Evolutionary conservation across 2,888 invertebrate species (phyloP).

Genomic region (Aphidius colemani): DNA sequence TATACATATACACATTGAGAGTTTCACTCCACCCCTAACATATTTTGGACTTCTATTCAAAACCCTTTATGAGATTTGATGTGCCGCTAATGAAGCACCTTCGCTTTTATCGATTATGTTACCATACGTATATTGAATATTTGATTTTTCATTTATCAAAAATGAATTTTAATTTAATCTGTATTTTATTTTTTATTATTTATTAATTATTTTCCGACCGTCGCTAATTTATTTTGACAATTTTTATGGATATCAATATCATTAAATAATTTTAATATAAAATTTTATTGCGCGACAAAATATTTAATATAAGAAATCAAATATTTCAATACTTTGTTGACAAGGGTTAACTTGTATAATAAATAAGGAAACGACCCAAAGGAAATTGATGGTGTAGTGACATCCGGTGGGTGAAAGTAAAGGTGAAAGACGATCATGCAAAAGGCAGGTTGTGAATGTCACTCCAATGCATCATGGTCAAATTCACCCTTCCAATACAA

Average conservation of each 20-base stretch:
- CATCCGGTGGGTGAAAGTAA: not conserved
- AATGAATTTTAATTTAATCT: constrained; percentile 14
- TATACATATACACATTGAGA: no score
- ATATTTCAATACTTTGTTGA: not conserved
- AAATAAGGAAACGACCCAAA: not conserved
- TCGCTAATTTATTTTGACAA: not conserved
- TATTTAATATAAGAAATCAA: no score
- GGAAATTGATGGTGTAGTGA: constrained; percentile 2
- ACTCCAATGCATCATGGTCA: constrained; percentile 23
- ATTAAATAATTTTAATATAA: no score
- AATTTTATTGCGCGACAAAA: no score
- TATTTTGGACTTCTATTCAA: constrained; percentile 19
- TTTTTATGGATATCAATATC: no score
- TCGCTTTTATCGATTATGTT: constrained; percentile 18
- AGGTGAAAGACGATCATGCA: constrained; percentile 4
- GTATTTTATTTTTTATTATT: not conserved
- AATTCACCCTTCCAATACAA: constrained; percentile 20
- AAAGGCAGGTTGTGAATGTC: no score
- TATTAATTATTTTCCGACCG: not conserved
- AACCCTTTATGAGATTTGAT: constrained; percentile 48
- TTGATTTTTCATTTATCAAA: no score
- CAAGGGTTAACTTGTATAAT: not conserved
- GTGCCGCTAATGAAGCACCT: constrained; percentile 49
- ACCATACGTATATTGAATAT: not conserved
- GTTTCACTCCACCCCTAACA: constrained; percentile 5